Conservation (phyloP, 2,888 invertebrate genomes). For the Linnaemya tessellans region DNA sequence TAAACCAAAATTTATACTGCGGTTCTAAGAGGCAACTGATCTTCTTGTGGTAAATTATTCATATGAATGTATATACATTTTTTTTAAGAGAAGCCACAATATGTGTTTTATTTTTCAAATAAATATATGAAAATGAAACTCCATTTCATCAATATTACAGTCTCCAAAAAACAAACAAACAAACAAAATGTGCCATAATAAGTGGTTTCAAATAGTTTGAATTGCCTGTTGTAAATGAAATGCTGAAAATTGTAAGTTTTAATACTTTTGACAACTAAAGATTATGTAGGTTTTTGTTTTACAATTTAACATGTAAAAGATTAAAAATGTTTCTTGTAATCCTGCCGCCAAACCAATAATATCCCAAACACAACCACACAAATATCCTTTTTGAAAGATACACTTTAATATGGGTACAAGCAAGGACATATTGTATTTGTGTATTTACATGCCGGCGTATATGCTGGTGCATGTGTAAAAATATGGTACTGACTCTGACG, state of each 20-base stretch:
- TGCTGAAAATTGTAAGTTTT: slow-evolving; percentile 19
- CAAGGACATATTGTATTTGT: neutral
- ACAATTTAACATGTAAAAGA: slow-evolving; percentile 28
- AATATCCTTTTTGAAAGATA: slow-evolving; percentile 6
- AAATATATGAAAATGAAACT: slow-evolving; percentile 34
- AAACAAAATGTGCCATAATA: slow-evolving; percentile 54
- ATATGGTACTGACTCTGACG: neutral
- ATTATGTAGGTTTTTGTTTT: slow-evolving; percentile 44
- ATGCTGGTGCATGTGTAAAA: neutral
- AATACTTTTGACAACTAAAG: slow-evolving; percentile 63
- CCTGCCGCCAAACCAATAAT: slow-evolving; percentile 66
- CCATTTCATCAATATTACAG: neutral
- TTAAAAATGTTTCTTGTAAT: slow-evolving; percentile 50
- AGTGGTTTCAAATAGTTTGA: slow-evolving; percentile 31
- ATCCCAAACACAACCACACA: slow-evolving; percentile 19
- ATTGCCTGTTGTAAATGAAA: neutral
- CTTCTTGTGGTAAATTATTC: too few relatives aligned
- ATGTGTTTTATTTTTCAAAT: too few relatives aligned
- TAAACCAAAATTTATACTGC: too few relatives aligned
- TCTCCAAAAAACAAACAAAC: neutral
- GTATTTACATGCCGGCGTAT: neutral
- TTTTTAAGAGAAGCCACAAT: too few relatives aligned
- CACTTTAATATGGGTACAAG: neutral
- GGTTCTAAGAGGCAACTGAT: too few relatives aligned
- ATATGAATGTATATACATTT: too few relatives aligned